phyloP scores from a whole-genome alignment of 1,140 invertebrate species.

The Ceratosolen solmsi region DNA sequence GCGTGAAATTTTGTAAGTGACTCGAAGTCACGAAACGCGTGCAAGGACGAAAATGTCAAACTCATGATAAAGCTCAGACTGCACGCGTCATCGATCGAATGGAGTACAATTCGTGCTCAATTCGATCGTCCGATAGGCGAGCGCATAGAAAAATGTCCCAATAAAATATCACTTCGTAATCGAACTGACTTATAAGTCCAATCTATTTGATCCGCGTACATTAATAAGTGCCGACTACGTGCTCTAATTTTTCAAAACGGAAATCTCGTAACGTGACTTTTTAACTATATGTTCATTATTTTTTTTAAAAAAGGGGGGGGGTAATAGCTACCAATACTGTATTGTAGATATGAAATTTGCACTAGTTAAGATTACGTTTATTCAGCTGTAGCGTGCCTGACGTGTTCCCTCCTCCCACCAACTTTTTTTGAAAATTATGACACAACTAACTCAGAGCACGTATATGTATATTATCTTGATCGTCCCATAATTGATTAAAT shows the following conservation, averaged over 20 bases:
- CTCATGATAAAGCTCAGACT: constrained; percentile 13
- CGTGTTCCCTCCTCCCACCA: neutral
- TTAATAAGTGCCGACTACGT: neutral
- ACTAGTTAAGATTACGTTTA: neutral
- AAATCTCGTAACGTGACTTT: neutral
- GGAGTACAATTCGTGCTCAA: neutral
- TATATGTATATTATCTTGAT: no score
- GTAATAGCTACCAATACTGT: neutral
- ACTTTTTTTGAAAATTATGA: neutral
- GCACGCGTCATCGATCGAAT: constrained; percentile 33
- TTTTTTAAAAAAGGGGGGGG: neutral
- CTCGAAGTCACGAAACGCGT: neutral
- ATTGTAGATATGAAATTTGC: neutral
- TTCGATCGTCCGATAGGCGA: neutral
- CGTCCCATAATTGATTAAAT: no score
- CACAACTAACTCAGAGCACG: no score
- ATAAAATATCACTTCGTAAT: constrained; percentile 19
- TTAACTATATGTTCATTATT: neutral
- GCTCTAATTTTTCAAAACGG: neutral
- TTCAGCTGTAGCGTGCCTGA: no score
- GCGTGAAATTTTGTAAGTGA: neutral
- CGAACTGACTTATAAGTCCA: neutral
- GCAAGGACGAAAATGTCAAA: constrained; percentile 43
- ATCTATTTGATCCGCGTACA: neutral
- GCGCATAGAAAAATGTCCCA: constrained; percentile 4